Evolutionary conservation across 2,888 invertebrate species (phyloP).

Genomic region (Agonum fuliginosum): DNA sequence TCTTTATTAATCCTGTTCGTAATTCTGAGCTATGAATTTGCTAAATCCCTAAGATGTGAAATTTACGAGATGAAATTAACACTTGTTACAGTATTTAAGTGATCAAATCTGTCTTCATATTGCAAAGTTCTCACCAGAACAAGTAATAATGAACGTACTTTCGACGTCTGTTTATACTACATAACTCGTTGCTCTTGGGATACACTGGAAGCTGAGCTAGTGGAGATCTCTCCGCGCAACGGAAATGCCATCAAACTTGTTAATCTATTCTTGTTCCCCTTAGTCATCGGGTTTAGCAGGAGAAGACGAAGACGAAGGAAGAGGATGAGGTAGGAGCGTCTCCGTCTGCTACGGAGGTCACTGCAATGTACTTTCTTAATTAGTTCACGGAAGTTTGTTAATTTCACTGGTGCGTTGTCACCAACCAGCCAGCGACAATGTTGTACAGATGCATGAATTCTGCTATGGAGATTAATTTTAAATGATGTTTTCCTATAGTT

Average conservation of each 20-base stretch:
- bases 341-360: conserved; percentile 67
- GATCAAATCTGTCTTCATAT: conserved; percentile 21
- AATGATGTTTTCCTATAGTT: too few species aligned
- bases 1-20: too few species aligned
- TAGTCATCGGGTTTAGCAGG: conserved; percentile 33
- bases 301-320: neutral
- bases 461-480: too few species aligned
- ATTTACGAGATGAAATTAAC: conserved; percentile 29
- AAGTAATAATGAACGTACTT: conserved; percentile 36
- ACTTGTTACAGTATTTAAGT: neutral
- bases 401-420: conserved; percentile 71
- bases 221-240: neutral
- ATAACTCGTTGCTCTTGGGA: conserved; percentile 29
- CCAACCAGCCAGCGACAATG: conserved; percentile 50
- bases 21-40: too few species aligned
- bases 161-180: conserved; percentile 30
- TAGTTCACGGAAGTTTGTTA: conserved; percentile 71
- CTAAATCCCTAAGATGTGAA: too few species aligned
- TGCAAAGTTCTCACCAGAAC: neutral
- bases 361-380: conserved; percentile 70
- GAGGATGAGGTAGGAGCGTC: neutral
- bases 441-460: conserved; percentile 12
- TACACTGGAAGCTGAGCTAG: neutral
- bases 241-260: conserved; percentile 51
- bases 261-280: conserved; percentile 50